A percentile compares a stretch with the other conserved stretches of the same genome.
phyloP scores from a whole-genome alignment of 2,888 invertebrate species.

The Troides helena region DNA sequence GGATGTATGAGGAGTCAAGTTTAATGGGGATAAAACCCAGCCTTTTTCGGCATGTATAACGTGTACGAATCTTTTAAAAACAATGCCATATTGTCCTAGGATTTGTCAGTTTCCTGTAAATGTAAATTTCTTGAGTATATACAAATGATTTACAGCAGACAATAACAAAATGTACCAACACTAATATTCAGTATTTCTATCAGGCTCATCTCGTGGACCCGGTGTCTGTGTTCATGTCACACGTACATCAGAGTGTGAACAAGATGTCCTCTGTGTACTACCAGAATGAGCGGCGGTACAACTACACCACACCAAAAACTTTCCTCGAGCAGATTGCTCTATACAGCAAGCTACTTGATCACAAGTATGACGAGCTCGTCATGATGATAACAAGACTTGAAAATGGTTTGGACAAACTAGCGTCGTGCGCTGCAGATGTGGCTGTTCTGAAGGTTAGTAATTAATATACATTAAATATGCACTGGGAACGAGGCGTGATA shows the following conservation, averaged over 20 bases:
- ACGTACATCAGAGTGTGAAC: constrained; percentile 93
- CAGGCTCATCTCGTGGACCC: constrained; percentile 81
- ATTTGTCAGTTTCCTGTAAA: too few relatives aligned
- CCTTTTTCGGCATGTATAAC: too few relatives aligned
- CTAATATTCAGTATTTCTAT: constrained; percentile 31
- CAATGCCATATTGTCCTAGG: too few relatives aligned
- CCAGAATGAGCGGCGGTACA: constrained; percentile 92
- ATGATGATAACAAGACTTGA: constrained; percentile 89
- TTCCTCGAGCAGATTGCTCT: constrained; percentile 95
- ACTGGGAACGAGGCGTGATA: too few relatives aligned
- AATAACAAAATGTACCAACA: neutral
- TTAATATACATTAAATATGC: too few relatives aligned
- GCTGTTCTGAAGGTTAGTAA: constrained; percentile 87
- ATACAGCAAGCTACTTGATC: constrained; percentile 85
- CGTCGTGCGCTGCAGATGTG: constrained; percentile 91
- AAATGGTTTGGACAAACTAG: constrained; percentile 92
- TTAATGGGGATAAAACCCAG: too few relatives aligned
- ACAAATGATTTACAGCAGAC: too few relatives aligned
- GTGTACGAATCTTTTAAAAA: too few relatives aligned
- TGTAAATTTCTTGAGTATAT: too few relatives aligned
- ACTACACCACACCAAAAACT: constrained; percentile 98
- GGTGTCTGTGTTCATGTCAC: constrained; percentile 93
- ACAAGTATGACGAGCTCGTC: constrained; percentile 84
- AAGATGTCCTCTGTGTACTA: constrained; percentile 89
- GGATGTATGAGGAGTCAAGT: too few relatives aligned